Base-by-base conservation (phyloP, 2,113 vertebrate species). In the Saccopteryx bilineata region DNA sequence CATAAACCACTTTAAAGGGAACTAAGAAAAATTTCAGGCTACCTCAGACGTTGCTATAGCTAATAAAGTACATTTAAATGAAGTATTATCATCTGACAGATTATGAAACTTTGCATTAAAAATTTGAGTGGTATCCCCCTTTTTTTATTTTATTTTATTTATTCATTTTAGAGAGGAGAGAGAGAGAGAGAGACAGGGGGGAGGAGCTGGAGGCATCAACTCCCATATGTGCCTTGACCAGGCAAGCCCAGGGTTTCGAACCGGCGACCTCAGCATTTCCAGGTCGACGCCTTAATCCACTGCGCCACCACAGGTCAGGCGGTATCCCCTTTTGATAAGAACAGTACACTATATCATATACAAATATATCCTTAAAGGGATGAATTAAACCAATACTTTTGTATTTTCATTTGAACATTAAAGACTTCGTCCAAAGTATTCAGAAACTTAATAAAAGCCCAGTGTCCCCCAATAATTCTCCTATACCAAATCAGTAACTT, bases 391-490 rank as follows among this genome's bases (percentile, higher is more conserved):
- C 80, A 88, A 60, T 69, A 26, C 0, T 65, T 91, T 75, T 33
- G 17, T 33, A 48, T 76, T 92, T 88, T 69, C 46, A 93, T 23
- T 84, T 91, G 76, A 94, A 94, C 31, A 94, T 60, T 71, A 31
- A 94, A 60, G 8, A 92, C 82, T 28, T 82, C 61, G 48, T 79
- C 63, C 54, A 96, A 94, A 96, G 75, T 28, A 74, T 52, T 76
- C 17, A 90, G 80, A 90, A 87, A 90, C 39, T n/a, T 79, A 75
- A 78, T 18, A 85, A 93, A 94, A 93, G 46, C 33, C 33, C 15
- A 81, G 61, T 23, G 60, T 46, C 24, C 17, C 21, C 9, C 33
- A 88, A 61, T 5, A 71, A 24, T 2, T 6, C 52, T 54, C 63
- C 65, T n/a, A 46, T 15, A 39, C 19, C 7, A 60, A 23, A 21